Evolutionary conservation across 2,797 vertebrate genomes (phyloP), one percentile per base, ranked within the genome.

Genomic region (Choloepus didactylus): DNA sequence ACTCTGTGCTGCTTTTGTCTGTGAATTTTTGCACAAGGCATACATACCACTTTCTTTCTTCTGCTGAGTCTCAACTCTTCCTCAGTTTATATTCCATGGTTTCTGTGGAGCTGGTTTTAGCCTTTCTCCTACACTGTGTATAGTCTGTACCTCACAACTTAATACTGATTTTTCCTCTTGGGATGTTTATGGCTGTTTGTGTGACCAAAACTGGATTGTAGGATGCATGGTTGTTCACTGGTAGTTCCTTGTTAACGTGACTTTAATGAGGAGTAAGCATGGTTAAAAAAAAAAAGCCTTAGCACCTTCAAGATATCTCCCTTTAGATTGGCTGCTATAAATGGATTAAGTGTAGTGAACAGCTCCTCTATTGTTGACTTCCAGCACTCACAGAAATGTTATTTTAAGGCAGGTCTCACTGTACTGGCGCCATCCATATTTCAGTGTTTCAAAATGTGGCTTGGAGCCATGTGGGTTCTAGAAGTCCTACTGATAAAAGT

Each of bases 171-270:
- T 80, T 79, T 76, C 84, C 18, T 76, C 35, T 76, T 89, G 80
- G 19, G 21, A 51, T 44, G 59, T 41, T 56, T 60, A 2, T 46
- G 56, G 23, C 1, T 69, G 46, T 79, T 70, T 87, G 59, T 31
- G 23, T 82, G 92, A 51, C 69, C 54, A 64, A 64, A 21, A 64
- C 15, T 77, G 9, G 49, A 62, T 67, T 60, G 16, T 62, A 27
- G 35, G 59, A 27, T 60, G 38, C 35, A 15, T 64, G 14, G 3
- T 38, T 46, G 8, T 80, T 84, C 67, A 35, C 29, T 81, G 77
- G 44, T 38, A 60, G 66, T 51, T 73, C 77, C 46, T 91, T 77
- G 23, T 23, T 95, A 89, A 95, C 23, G 66, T 82, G 75, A n/a
- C 49, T 94, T 95, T n/a, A 69, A 19, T 46, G 70, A 54, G 46